Evolutionary conservation across 2,113 vertebrate genomes (phyloP).

Genomic region (Mionectes macconnelli): DNA sequence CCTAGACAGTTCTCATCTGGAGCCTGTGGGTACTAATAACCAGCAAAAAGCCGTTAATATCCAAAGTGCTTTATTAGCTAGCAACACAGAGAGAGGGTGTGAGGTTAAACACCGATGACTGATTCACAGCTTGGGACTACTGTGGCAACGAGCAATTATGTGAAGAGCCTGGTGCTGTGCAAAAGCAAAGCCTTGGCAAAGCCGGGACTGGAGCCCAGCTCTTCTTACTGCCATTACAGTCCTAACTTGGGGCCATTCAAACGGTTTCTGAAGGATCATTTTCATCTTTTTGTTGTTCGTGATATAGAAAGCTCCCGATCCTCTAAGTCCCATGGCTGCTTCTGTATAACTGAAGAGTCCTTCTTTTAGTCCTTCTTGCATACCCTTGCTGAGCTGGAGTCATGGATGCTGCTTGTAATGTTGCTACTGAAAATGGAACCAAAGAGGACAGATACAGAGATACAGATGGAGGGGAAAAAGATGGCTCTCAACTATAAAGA

Average conservation of each 20-base stretch:
- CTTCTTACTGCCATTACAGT: not conserved
- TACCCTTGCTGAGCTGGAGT: not conserved
- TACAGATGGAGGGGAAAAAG: not conserved
- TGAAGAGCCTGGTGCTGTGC: not conserved
- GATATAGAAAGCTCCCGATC: not conserved
- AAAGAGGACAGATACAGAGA: not conserved
- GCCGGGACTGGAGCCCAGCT: not conserved
- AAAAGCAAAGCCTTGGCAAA: not conserved
- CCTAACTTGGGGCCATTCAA: not conserved
- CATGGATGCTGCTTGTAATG: not conserved
- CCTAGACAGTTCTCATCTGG: not conserved
- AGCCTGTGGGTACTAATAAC: not conserved
- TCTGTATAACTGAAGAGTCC: not conserved
- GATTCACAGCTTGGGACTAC: not conserved
- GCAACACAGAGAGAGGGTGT: not conserved
- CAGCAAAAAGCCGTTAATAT: not conserved
- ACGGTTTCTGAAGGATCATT: not conserved
- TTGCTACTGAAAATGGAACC: not conserved
- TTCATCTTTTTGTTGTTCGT: not conserved
- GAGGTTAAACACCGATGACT: not conserved
- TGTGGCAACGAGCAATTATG: not conserved
- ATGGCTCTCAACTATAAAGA: not conserved
- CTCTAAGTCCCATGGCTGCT: rapidly evolving
- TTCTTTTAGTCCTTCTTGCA: not conserved
- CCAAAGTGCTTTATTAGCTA: not conserved